Evolutionary conservation across 2,113 vertebrate genomes (phyloP).

Genomic region (Paradisaea rubra): DNA sequence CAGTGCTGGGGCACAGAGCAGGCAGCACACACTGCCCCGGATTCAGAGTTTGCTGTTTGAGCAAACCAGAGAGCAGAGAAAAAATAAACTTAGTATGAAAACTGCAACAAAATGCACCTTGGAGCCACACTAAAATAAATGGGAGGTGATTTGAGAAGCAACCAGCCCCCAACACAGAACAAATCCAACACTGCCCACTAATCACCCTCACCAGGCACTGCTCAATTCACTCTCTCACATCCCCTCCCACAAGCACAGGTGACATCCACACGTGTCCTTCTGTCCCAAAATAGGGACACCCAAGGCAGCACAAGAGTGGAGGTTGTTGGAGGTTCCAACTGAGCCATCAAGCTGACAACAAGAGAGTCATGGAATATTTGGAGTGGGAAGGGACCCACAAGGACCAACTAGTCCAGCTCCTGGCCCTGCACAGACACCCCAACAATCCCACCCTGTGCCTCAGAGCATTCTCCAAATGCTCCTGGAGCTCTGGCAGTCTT

Average conservation of each 20-base stretch:
- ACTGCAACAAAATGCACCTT: neutral
- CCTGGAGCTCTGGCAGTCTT: neutral
- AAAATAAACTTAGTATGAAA: neutral
- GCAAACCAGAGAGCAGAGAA: neutral
- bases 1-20: neutral
- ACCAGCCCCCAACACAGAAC: neutral
- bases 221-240: neutral
- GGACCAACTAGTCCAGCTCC: fast-evolving
- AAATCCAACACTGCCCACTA: neutral
- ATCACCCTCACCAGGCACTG: neutral
- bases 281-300: neutral
- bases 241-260: neutral
- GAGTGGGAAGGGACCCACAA: neutral
- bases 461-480: neutral
- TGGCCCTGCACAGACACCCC: neutral
- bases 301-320: neutral
- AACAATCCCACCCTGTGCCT: neutral
- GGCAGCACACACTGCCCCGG: neutral
- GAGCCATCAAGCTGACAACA: neutral
- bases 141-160: neutral
- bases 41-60: neutral
- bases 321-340: neutral
- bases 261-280: fast-evolving
- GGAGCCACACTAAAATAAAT: neutral
- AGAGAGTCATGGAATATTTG: neutral